A percentile compares a stretch with the other conserved stretches of the same genome.
Conservation (phyloP, 2,888 invertebrate genomes). For the Stramonita haemastoma region DNA sequence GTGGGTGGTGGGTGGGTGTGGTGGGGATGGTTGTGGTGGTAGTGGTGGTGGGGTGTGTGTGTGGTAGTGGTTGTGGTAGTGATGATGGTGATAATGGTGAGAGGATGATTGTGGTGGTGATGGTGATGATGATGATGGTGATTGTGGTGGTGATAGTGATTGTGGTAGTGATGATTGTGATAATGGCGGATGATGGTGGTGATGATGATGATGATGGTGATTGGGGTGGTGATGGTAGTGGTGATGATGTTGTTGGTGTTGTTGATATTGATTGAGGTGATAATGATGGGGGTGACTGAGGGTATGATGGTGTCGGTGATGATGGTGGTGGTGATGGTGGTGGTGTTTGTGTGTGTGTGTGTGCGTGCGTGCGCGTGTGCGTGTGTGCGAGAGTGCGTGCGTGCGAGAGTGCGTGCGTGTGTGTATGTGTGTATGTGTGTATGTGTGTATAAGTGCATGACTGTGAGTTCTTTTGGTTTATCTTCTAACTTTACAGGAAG, state of each 20-base stretch:
- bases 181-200: neutral
- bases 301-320: neutral
- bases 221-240: neutral
- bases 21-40: too few relatives aligned
- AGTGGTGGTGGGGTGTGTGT: neutral
- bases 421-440: too few relatives aligned
- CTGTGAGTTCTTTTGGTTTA: too few relatives aligned
- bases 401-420: too few relatives aligned
- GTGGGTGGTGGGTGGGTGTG: too few relatives aligned
- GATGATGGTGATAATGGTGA: neutral
- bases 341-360: neutral
- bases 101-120: neutral
- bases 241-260: neutral
- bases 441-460: too few relatives aligned
- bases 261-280: neutral
- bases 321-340: neutral
- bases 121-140: neutral
- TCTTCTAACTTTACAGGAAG: too few relatives aligned
- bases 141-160: neutral
- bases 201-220: neutral
- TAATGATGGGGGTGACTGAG: neutral
- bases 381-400: neutral
- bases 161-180: neutral
- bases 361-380: neutral
- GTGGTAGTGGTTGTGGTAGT: neutral